Percentiles rank a stretch among this genome's conserved stretches.
Conservation (phyloP, 2,797 vertebrate genomes). For the Dendrocincla tyrannina region DNA sequence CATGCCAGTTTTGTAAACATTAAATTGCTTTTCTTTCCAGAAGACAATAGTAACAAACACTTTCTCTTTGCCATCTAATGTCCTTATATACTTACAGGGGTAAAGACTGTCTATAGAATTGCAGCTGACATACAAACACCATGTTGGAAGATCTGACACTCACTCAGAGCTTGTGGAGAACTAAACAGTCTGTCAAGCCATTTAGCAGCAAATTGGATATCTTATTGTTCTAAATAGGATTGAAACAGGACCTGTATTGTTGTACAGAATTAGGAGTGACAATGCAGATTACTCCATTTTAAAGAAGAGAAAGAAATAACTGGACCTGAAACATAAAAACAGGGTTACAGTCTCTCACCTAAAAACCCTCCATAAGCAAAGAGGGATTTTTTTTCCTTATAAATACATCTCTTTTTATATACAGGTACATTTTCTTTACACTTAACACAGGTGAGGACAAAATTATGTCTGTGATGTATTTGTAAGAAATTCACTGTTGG, state of each 20-base stretch:
- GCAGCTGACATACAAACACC: conserved; percentile 18
- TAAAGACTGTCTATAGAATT: conserved; percentile 43
- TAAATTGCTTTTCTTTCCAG: conserved; percentile 16
- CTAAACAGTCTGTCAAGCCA: conserved; percentile 45
- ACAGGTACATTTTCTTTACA: background rate
- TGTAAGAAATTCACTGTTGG: background rate
- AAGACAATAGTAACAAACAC: conserved; percentile 26
- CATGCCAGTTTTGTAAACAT: background rate
- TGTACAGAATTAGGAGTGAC: conserved; percentile 51
- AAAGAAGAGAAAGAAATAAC: background rate
- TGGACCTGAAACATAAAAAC: background rate
- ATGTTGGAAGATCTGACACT: background rate
- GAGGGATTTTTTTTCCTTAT: background rate
- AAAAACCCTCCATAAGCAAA: background rate
- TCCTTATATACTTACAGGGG: conserved; percentile 35
- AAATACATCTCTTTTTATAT: background rate
- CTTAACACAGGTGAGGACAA: background rate
- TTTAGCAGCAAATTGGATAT: conserved; percentile 48
- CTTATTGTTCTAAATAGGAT: conserved; percentile 50
- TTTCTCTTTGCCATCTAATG: conserved; percentile 31
- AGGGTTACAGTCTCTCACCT: background rate
- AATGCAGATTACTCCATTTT: conserved; percentile 8
- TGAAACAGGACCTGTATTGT: conserved; percentile 33
- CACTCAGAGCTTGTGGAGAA: background rate
- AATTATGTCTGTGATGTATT: background rate